Evolutionary conservation across 2,888 invertebrate species (phyloP), one percentile per base, ranked within the genome.

Genomic region (Phyllotreta cruciferae): DNA sequence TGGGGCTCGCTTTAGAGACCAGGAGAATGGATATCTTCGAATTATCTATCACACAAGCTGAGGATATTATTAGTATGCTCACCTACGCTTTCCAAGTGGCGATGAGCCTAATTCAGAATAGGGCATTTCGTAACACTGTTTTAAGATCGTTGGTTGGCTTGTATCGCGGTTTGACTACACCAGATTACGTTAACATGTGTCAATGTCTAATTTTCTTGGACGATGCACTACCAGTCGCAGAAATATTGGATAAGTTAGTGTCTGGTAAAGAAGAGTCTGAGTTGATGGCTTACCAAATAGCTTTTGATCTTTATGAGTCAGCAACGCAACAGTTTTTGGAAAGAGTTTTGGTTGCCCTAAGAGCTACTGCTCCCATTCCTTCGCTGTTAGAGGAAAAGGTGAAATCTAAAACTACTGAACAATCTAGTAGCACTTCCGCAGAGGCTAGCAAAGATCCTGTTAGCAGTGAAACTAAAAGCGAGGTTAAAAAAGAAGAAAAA

Each of bases 131-230:
- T 9, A 93, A 94, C 80, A 90, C 90, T 66, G 94, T 98, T 6
- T 85, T 99, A 41, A 88, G 93, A 24, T 90, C 93, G 11, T 84
- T 99, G 60, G 96, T 98, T 5, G 90, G 89, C 57, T 85, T 99
- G 1, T 99, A 98, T 80, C 87, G 93, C 70, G 92, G 92, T 60
- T 85, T 98, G 41, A 88, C 90, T 24, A 90, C 93, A 35, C 96
- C 98, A 0, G 98, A 99, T 81, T 98, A 96, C 81, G 97, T 99
- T 11, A 98, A 94, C 81, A 97, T 99, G 92, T 96, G 96, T 75
- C 95, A 98, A 83, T 98, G 98, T 80, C 87, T 98, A 62, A 98
- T 98, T 72, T 98, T 97, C 80, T 83, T 98, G 50, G 97, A 98
- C 79, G 96, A 98, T 82, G 93, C 97, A 0, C 82, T 92, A 11